Base-by-base conservation (phyloP, 2,797 vertebrate species). In the Taeniopygia guttata region DNA sequence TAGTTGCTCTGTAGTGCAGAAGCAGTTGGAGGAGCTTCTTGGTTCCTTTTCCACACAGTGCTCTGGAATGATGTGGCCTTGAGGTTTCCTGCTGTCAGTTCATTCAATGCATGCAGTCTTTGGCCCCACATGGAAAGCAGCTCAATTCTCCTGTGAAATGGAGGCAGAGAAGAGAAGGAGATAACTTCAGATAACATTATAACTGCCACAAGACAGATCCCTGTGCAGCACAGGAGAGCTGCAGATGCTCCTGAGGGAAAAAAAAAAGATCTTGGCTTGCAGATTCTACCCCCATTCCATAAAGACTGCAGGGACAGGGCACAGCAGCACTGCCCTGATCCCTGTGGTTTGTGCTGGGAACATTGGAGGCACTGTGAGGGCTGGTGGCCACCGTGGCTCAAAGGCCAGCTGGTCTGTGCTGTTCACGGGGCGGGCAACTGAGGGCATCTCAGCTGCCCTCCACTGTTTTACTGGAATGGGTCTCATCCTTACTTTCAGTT, bases 351-450 rank as follows among this genome's bases (percentile, higher is more conserved):
- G 38, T 58, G 20, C 32, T 36, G 38, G 30, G 26, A 49, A 19
- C 7, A 4, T 0, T 5, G 59, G 19, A 29, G 60, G 21, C 19
- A 12, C 1, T n/a, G n/a, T n/a, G n/a, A 22, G 30, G 30, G 23
- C 21, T 18, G 5, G 4, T 19, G 63, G 13, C 46, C 21, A 0
- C 10, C 29, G 20, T 23, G n/a, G n/a, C n/a, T n/a, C n/a, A n/a
- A n/a, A n/a, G 43, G 13, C 72, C 30, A 14, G 2, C 17, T 40
- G 68, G 2, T 27, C 19, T 49, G 22, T 20, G 27, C 19, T 54
- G 12, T 3, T 23, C 7, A 20, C 9, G 18, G 11, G 16, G 27
- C 25, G 55, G 59, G 20, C 17, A 3, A 14, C 22, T 13, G 14
- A n/a, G 19, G 58, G 58, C 34, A 42, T 27, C 36, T 34, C 49